Conservation (phyloP, 2,113 vertebrate genomes). For the Madoqua kirkii region DNA sequence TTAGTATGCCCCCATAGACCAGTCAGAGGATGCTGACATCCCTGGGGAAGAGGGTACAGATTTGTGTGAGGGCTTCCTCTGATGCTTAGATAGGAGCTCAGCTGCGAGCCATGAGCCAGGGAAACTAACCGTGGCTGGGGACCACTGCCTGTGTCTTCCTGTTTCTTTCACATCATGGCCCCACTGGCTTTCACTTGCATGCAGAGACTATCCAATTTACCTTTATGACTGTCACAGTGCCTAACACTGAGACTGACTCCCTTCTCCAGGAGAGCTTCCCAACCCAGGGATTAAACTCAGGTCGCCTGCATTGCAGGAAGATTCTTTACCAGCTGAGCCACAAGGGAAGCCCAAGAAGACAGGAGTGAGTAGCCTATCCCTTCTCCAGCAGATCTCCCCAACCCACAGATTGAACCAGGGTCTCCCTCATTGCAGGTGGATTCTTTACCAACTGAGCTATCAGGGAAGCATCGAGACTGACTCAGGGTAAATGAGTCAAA, state of each 20-base stretch:
- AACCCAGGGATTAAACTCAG: not conserved
- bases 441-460: not conserved
- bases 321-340: not conserved
- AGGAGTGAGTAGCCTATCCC: not conserved
- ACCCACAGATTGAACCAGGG: accelerated
- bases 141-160: not conserved
- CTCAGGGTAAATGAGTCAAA: not conserved
- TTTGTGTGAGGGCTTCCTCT: accelerated
- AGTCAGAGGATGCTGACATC: not conserved
- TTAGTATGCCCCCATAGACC: not conserved
- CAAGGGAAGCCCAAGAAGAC: not conserved
- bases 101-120: not conserved
- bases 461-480: not conserved
- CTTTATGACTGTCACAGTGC: not conserved
- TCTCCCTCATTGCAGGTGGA: not conserved
- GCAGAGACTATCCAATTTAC: not conserved
- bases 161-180: not conserved
- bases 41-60: not conserved
- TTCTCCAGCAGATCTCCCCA: not conserved
- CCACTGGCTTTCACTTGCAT: not conserved
- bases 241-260: not conserved
- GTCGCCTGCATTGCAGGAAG: not conserved
- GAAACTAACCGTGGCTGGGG: not conserved
- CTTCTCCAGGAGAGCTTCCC: not conserved
- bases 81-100: not conserved